Base-by-base conservation (phyloP, 2,888 invertebrate genomes). In the Augochlorella aurata region DNA sequence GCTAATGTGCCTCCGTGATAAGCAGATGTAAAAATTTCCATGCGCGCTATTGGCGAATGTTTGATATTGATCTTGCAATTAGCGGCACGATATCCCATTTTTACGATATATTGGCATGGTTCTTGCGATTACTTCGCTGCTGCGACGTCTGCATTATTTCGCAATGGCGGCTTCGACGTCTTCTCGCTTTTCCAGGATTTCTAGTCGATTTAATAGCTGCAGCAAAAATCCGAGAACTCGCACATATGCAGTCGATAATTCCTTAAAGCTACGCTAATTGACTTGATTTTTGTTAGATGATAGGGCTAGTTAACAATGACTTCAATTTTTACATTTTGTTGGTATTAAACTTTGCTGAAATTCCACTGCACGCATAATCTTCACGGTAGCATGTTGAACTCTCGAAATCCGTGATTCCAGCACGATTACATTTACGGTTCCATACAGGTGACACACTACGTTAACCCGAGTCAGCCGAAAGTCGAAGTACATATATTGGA, bases 1-100 rank as follows among this genome's bases (percentile, higher is more conserved):
- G 72, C 69, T 81, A 80, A 80, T 73, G 80, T 18, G 63, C 44
- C 49, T 12, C 29, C n/a, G 24, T 45, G 24, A 50, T 49, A 49
- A 21, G 52, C 69, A 38, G 69, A 58, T 69, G 74, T 65, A 80
- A 58, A 66, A 74, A 58, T 69, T 66, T 21, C 7, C 44, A 18
- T 24, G 5, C 44, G 12, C 14, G 38, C 10, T 67, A 21, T 54
- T 21, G 80, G 74, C 8, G 49, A 74, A 69, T 29, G 65, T 65
- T 81, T 74, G 14, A 21, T 80, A 80, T 74, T 54, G 74, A 74
- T 80, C 74, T 44, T 80, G 63, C 81, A 80, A 69, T 81, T 80
- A 81, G 44, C 44, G 50, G 38, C 14, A 2, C 45, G 52, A 61
- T 72, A 24, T 1, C 5, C n/a, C 50, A 16, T 24, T 49, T 61